Evolutionary conservation across 2,113 vertebrate species (phyloP).

Genomic region (Fulmarus glacialis): DNA sequence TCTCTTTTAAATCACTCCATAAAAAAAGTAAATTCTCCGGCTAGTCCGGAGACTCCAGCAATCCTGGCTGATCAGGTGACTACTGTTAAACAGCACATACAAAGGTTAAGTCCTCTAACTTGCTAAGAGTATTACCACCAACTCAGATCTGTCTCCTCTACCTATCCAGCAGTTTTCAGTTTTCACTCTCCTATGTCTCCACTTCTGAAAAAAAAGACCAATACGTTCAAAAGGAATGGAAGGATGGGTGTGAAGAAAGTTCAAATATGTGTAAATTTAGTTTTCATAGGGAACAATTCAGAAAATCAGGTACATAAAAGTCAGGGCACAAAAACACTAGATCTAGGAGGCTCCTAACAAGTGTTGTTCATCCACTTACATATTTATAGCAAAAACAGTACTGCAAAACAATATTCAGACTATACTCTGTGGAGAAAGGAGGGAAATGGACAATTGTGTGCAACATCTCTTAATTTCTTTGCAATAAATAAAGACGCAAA

Average conservation of each 20-base stretch:
- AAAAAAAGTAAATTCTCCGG: neutral
- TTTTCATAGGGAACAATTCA: neutral
- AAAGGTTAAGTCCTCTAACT: neutral
- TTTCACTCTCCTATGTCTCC: neutral
- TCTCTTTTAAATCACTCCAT: neutral
- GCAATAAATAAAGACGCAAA: neutral
- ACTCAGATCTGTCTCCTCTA: neutral
- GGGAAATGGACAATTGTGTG: neutral
- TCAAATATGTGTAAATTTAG: neutral
- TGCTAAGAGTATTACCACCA: neutral
- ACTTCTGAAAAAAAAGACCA: neutral
- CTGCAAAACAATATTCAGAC: neutral
- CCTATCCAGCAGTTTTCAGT: neutral
- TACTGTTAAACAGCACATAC: neutral
- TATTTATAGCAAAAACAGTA: neutral
- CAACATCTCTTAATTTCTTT: neutral
- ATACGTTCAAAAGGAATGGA: neutral
- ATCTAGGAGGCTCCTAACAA: neutral
- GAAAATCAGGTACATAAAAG: neutral
- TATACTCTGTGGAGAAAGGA: neutral
- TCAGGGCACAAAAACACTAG: neutral
- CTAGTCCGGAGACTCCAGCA: neutral
- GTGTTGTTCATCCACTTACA: neutral
- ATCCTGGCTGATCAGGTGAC: neutral
- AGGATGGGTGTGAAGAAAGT: neutral